phyloP scores from a whole-genome alignment of 2,797 vertebrate genomes.

The Microtus californicus region DNA sequence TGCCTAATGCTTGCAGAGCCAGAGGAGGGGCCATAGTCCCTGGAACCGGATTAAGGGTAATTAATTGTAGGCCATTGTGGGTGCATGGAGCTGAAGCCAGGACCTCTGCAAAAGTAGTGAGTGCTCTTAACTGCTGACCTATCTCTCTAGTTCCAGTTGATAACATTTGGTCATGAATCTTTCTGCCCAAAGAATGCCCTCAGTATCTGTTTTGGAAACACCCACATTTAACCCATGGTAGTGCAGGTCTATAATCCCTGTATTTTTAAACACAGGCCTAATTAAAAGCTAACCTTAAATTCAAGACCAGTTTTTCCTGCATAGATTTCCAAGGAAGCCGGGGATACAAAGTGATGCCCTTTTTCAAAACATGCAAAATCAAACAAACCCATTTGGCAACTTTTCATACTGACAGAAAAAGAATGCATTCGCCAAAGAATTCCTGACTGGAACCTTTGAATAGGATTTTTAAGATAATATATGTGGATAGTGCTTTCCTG shows the following conservation, averaged over 20 bases:
- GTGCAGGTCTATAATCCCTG: neutral
- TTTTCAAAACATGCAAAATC: neutral
- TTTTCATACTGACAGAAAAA: neutral
- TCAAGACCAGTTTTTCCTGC: neutral
- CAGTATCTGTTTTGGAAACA: neutral
- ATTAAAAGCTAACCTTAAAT: neutral
- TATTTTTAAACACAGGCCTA: neutral
- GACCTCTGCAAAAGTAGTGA: neutral
- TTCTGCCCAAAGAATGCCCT: conserved; percentile 9
- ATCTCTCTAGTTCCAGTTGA: neutral
- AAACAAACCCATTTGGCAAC: neutral
- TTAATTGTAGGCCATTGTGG: neutral
- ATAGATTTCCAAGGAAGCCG: neutral
- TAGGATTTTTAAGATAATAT: neutral
- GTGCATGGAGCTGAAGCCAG: too few relatives aligned
- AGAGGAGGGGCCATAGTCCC: neutral
- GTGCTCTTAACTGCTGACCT: neutral
- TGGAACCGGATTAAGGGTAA: too few relatives aligned
- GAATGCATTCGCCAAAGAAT: neutral
- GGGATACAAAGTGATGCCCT: neutral
- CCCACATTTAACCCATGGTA: neutral
- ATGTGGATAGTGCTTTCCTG: neutral
- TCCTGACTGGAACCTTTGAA: conserved; percentile 11
- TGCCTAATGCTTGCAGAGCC: neutral
- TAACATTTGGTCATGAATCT: neutral